A percentile compares a stretch with the other conserved stretches of the same genome.
phyloP scores from a whole-genome alignment of 2,888 invertebrate genomes.

The Chrysolina americana region DNA sequence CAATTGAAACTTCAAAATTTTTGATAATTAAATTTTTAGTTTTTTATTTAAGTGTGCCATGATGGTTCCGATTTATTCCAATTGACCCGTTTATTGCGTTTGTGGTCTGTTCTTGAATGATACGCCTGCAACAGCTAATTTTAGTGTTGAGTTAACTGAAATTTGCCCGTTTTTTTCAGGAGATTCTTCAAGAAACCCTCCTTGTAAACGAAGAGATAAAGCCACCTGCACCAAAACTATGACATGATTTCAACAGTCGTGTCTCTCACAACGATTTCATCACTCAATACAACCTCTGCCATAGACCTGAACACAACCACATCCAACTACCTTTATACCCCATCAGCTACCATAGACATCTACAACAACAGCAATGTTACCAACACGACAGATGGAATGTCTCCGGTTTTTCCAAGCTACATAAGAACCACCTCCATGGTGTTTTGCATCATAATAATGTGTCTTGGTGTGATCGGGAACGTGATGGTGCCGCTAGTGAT shows the following conservation, averaged over 20 bases:
- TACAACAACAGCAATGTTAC: constrained; percentile 54
- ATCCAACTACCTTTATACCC: constrained; percentile 60
- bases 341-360: constrained; percentile 48
- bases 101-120: background rate
- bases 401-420: constrained; percentile 81
- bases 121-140: background rate
- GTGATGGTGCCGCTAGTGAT: constrained; percentile 95
- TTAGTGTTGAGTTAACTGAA: background rate
- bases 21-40: too few relatives aligned
- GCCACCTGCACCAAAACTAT: constrained; percentile 54
- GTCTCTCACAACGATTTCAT: constrained; percentile 55
- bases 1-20: too few relatives aligned
- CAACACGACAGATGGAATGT: constrained; percentile 60
- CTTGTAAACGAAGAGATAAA: background rate
- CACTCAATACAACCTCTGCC: constrained; percentile 54
- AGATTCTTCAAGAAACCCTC: constrained; percentile 9
- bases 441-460: constrained; percentile 89
- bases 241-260: constrained; percentile 67
- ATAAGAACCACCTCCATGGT: constrained; percentile 91
- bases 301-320: constrained; percentile 58
- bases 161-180: constrained; percentile 31
- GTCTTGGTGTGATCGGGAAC: constrained; percentile 92
- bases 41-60: too few relatives aligned
- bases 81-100: too few relatives aligned
- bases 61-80: too few relatives aligned